Base-by-base conservation (phyloP, 2,797 vertebrate genomes). In the Sebastes miniatus region DNA sequence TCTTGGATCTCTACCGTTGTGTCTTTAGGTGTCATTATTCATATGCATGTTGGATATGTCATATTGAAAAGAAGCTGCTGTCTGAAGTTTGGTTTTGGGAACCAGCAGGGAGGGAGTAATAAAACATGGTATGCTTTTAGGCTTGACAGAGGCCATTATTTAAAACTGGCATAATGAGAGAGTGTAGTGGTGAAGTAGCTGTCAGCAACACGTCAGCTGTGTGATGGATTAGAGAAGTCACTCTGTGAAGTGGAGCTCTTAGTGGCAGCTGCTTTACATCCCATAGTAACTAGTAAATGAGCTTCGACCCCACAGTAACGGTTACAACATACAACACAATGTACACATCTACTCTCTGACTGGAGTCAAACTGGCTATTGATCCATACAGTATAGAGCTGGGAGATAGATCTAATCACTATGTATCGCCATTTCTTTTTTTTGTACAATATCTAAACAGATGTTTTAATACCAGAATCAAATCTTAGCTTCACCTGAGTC, bases 61-160 rank as follows among this genome's bases (percentile, higher is more conserved):
- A 20, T 50, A 86, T 66, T 58, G 18, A 80, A 67, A 73, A 68
- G 18, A 85, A 43, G 36, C 69, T 4, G 43, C 73, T 14, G 3
- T 80, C 36, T 67, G 2, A 4, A 77, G 56, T 73, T 81, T 58
- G 9, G 18, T 56, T 64, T 72, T 13, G 22, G 10, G 62, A 50
- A 39, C 16, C 18, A 5, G 27, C 43, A 47, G 43, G 43, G 11
- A 36, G 34, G 36, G 59, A 59, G 52, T 63, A 72, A 88, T 88
- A 87, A 89, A 87, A 74, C 74, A 69, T 68, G 13, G 8, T 52
- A 7, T 82, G 84, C 66, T 82, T 87, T 89, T 79, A 84, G 71
- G 34, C 68, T 79, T 80, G 87, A 87, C 85, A 86, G 85, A 78
- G 63, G 78, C 79, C 83, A 88, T 86, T 88, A 87, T 84, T 85